Base-by-base conservation (phyloP, 2,888 invertebrate species). In the Drymonia ruficornis region DNA sequence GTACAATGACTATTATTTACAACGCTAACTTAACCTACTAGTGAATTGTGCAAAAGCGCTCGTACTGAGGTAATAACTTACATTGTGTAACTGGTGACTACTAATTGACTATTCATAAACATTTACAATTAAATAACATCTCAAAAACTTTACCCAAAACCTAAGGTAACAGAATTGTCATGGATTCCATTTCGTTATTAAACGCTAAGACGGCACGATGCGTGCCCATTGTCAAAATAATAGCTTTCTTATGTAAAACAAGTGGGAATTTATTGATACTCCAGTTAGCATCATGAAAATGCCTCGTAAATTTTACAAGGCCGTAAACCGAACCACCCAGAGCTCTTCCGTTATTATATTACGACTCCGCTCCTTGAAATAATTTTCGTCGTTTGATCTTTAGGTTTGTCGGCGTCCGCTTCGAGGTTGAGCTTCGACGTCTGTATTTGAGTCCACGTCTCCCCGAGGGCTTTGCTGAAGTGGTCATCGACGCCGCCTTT, bases 381-480 rank as follows among this genome's bases (percentile, higher is more conserved):
- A 60, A 92, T 91, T 82, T 91, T 91, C 62, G 84, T 80, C 47
- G 85, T 80, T 71, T 86, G 84, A 65, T 89, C 87, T 76, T 91
- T 91, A 53, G 82, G 63, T 65, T 89, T 87, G 15, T 81, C 81
- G 38, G 65, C 75, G 38, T 86, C 84, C 28, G 81, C 68, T 44
- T 82, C 75, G 53, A 81, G 57, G 53, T 78, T 75, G 28, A 85
- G 78, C 74, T 94, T 94, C 49, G 94, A 93, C 56, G 94, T 93
- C 70, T 95, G 95, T 63, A 96, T 90, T 81, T 95, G 95, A 71
- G 94, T 94, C 98, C 97, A 98, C 12, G 97, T 97, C 67, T 97
- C 97, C 16, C 96, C 96, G 48, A 98, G 89, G 0, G 98, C 97
- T 93, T 97, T 98, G 70, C 97, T 97, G 91, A 98, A 98, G 83